Conservation (phyloP, 2,797 vertebrate genomes). For the Holocentrus rufus region DNA sequence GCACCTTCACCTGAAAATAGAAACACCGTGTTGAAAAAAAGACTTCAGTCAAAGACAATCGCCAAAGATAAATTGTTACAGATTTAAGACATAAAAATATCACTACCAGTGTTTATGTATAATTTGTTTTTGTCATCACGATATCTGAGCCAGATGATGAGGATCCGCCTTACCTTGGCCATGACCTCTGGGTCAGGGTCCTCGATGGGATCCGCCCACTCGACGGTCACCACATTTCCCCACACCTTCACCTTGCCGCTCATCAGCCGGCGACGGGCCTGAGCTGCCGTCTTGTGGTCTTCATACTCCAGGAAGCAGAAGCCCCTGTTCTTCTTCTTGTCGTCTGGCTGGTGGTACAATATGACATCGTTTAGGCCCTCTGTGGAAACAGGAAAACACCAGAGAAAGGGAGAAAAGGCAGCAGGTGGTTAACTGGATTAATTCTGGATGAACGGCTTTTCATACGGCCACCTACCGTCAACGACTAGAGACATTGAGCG, state of each 20-base stretch:
- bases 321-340: constrained; percentile 98
- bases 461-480: not conserved
- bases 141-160: no score
- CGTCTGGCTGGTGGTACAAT: constrained; percentile 98
- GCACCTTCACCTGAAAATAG: constrained; percentile 90
- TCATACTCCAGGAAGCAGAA: constrained; percentile 99
- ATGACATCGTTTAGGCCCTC: constrained; percentile 99
- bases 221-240: constrained; percentile 98
- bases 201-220: constrained; percentile 99
- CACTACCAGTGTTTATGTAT: no score
- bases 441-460: not conserved
- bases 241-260: constrained; percentile 99
- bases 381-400: constrained; percentile 65
- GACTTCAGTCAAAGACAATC: not conserved
- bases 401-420: constrained; percentile 16
- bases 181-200: constrained; percentile 99
- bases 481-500: not conserved
- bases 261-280: constrained; percentile 97
- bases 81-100: no score
- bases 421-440: constrained; percentile 17
- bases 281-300: constrained; percentile 99
- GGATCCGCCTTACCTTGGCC: constrained; percentile 89
- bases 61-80: no score
- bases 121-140: no score
- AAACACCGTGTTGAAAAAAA: constrained; percentile 19